Conservation (phyloP, 2,113 vertebrate species). For the Gymnogyps californianus region DNA sequence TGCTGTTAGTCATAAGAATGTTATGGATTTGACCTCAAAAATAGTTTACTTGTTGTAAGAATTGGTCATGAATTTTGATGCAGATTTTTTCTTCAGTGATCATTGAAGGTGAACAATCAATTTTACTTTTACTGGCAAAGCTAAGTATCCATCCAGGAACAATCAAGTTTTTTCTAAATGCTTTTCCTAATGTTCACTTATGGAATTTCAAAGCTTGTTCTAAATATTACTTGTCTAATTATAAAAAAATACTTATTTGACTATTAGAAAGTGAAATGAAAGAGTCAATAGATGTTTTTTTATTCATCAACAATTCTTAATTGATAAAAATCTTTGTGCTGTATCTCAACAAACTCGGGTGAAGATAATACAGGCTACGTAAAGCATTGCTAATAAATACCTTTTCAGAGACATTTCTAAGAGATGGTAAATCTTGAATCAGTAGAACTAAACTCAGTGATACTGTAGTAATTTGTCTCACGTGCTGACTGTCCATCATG, state of each 20-base stretch:
- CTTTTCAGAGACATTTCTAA: slow-evolving; percentile 16
- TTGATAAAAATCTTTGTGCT: neutral
- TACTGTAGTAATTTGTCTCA: slow-evolving; percentile 2
- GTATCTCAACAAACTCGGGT: neutral
- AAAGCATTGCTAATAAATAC: slow-evolving; percentile 26
- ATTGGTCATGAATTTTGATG: neutral
- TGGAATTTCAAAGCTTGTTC: neutral
- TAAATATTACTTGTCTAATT: neutral
- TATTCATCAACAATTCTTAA: neutral
- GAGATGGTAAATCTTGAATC: slow-evolving; percentile 30
- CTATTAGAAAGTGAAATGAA: neutral
- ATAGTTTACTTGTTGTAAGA: neutral
- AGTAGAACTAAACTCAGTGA: slow-evolving; percentile 13
- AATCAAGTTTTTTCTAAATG: neutral
- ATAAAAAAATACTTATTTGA: neutral
- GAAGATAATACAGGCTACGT: neutral
- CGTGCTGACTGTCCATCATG: neutral
- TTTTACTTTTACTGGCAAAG: neutral
- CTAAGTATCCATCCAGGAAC: neutral
- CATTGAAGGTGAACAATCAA: neutral
- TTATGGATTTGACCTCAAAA: neutral
- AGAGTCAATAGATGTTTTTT: neutral
- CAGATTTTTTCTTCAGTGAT: neutral
- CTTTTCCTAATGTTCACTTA: neutral
- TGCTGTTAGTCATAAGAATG: neutral